Base-by-base conservation (phyloP, 2,888 invertebrate species). In the Temnothorax rugatulus region DNA sequence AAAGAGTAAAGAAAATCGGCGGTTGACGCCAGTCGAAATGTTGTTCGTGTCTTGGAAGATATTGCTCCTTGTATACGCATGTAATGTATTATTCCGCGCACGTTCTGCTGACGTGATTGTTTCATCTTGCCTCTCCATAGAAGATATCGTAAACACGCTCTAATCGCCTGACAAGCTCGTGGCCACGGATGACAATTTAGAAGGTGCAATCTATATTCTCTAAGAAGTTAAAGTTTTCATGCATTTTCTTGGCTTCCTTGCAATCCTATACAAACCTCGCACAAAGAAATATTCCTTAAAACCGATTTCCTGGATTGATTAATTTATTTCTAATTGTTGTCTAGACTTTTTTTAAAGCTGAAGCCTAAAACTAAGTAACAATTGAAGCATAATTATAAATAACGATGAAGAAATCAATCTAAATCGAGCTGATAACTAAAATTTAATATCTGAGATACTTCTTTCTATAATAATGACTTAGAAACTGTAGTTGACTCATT, bases 111-210 rank as follows among this genome's bases (percentile, higher is more conserved):
- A 84, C 89, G 89, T 88, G 86, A 88, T 88, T 82, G 75, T 92
- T 92, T 93, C 89, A 91, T 94, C 94, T 94, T 94, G 93, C 93
- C 93, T 92, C 91, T 92, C 91, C 90, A 88, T 93, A 91, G 90
- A 91, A 92, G 69, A 93, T 91, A 92, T 92, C 90, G 90, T 90
- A 91, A 90, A 89, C 87, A 89, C 88, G 86, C 90, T 90, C 89
- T 90, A 90, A 91, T 87, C 83, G 77, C 74, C 21, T 85, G 77
- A 84, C 77, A 85, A 82, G 90, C 84, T 84, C 77, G 84, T 89
- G 90, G 90, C 89, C 91, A 88, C 86, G 83, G 87, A 47, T 21
- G 18, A 75, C 77, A 81, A 73, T 21, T 4, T 82, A 76, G 52
- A 50, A 82, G 21, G 11, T 59, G 29, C 3, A 9, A 21, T n/a